Evolutionary conservation across 2,113 vertebrate species (phyloP).

Genomic region (Rutilus rutilus): DNA sequence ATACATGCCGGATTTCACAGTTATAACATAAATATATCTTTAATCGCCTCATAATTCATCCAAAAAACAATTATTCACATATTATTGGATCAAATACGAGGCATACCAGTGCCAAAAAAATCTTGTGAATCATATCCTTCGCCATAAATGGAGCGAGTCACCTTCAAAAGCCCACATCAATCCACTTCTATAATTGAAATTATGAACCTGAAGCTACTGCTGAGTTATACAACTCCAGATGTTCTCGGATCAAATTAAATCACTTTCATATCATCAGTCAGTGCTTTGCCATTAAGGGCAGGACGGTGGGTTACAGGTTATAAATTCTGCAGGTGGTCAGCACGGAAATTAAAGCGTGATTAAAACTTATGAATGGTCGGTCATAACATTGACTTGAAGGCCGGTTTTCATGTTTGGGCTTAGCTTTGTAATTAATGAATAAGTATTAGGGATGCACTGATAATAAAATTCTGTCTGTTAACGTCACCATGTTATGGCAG

Average conservation of each 20-base stretch:
- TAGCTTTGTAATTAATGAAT: not conserved
- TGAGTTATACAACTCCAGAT: slow-evolving; percentile 7
- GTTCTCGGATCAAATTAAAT: slow-evolving; percentile 5
- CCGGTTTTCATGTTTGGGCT: not conserved
- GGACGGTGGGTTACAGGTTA: slow-evolving; percentile 23
- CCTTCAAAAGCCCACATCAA: slow-evolving; percentile 39
- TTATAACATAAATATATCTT: not conserved
- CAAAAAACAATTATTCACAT: slow-evolving; percentile 12
- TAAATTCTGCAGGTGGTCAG: slow-evolving; percentile 33
- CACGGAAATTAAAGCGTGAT: slow-evolving; percentile 4
- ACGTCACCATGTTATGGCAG: not conserved
- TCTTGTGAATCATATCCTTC: slow-evolving; percentile 29
- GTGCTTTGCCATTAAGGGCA: slow-evolving; percentile 44
- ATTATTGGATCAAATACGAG: not conserved
- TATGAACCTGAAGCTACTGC: slow-evolving; percentile 31
- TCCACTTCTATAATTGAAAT: slow-evolving; percentile 37
- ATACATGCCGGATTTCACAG: slow-evolving; percentile 5
- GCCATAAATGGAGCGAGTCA: slow-evolving; percentile 25
- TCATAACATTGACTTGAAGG: slow-evolving; percentile 20
- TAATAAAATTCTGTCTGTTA: not conserved
- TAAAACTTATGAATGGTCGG: slow-evolving; percentile 25
- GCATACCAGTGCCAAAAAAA: slow-evolving; percentile 8
- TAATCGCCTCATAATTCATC: not conserved
- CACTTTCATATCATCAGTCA: slow-evolving; percentile 50
- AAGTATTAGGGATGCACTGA: not conserved